Conservation (phyloP, 1,140 invertebrate genomes). For the Drosophila teissieri region DNA sequence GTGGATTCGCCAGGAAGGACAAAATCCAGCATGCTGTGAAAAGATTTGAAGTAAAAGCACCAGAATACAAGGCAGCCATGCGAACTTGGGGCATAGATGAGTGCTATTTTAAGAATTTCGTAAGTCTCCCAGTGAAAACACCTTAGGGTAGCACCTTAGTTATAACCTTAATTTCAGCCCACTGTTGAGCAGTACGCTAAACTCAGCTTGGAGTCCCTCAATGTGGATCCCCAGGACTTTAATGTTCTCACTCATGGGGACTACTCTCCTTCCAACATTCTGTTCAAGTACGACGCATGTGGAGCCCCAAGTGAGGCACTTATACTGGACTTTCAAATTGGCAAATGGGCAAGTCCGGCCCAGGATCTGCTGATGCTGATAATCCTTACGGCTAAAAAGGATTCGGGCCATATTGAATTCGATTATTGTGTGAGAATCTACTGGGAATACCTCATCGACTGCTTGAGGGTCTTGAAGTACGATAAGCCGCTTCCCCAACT, state of each 20-base stretch:
- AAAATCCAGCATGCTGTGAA: slow-evolving; percentile 10
- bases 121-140: slow-evolving; percentile 19
- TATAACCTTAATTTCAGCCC: slow-evolving; percentile 37
- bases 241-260: slow-evolving; percentile 88
- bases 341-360: slow-evolving; percentile 76
- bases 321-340: slow-evolving; percentile 84
- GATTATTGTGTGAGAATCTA: slow-evolving; percentile 68
- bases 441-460: slow-evolving; percentile 60
- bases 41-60: slow-evolving; percentile 15
- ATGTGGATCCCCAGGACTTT: slow-evolving; percentile 85
- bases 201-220: slow-evolving; percentile 21
- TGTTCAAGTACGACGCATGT: slow-evolving; percentile 77
- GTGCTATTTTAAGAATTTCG: slow-evolving; percentile 56
- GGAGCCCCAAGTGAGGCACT: slow-evolving; percentile 52
- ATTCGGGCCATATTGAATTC: slow-evolving; percentile 54
- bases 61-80: slow-evolving; percentile 53
- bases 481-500: slow-evolving; percentile 73
- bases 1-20: slow-evolving; percentile 47
- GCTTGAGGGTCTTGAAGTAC: slow-evolving; percentile 49
- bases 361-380: slow-evolving; percentile 82
- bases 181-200: slow-evolving; percentile 45
- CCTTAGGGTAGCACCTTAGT: neutral
- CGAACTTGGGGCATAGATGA: slow-evolving; percentile 60
- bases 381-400: slow-evolving; percentile 45
- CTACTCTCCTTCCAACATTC: slow-evolving; percentile 81